phyloP scores from a whole-genome alignment of 2,797 vertebrate species.

The Eulemur rubriventer region DNA sequence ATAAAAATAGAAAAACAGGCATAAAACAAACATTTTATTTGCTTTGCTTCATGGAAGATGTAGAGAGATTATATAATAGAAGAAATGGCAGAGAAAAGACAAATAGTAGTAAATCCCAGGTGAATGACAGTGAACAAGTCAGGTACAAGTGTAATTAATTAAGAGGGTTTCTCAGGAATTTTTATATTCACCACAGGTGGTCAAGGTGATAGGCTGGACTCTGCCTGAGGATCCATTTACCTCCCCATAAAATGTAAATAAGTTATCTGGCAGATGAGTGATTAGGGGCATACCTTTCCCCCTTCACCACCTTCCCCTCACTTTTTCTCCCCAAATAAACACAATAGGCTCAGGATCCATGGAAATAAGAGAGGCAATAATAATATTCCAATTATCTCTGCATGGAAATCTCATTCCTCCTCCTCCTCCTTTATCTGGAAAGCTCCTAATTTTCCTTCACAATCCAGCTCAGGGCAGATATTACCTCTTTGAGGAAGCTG shows the following conservation, averaged over 20 bases:
- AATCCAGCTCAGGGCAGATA: neutral
- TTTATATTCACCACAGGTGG: neutral
- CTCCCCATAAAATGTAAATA: neutral
- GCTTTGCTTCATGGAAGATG: neutral
- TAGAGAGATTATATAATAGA: neutral
- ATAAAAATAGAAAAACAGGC: neutral
- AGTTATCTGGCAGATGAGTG: neutral
- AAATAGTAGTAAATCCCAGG: neutral
- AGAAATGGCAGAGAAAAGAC: neutral
- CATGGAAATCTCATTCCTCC: neutral
- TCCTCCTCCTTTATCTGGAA: neutral
- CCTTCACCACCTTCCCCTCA: neutral
- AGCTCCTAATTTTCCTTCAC: neutral
- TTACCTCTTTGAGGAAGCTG: neutral
- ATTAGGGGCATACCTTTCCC: neutral
- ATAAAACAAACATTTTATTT: neutral
- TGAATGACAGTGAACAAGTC: neutral
- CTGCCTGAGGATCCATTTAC: neutral
- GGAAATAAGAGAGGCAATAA: neutral
- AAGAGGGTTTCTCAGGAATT: neutral
- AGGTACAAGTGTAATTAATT: neutral
- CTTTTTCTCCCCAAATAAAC: neutral
- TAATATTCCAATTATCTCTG: neutral
- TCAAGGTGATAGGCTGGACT: neutral
- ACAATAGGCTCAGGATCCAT: neutral